Percentiles rank a stretch among this genome's conserved stretches.
Conservation (phyloP, 2,888 invertebrate species). For the Agrochola lota region DNA sequence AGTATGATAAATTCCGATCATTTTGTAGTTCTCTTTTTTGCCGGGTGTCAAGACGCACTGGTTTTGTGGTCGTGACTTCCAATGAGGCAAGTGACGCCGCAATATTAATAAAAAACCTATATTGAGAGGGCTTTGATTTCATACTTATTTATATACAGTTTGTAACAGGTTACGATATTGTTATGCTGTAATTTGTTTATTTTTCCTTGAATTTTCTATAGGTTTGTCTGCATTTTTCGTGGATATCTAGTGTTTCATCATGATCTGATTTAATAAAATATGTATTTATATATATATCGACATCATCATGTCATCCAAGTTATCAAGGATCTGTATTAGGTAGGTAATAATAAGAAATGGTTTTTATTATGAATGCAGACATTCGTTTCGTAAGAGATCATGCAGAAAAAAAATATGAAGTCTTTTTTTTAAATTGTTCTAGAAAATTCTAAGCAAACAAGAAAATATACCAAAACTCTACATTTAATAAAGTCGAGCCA, state of each 20-base stretch:
- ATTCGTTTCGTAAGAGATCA: background rate
- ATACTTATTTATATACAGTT: constrained; percentile 41
- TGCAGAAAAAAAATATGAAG: background rate
- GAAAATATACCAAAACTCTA: background rate
- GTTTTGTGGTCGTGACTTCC: constrained; percentile 41
- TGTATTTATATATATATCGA: background rate
- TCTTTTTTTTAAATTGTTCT: rapidly evolving
- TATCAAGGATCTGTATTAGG: background rate
- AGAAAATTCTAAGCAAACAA: background rate
- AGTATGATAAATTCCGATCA: background rate
- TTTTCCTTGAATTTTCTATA: background rate
- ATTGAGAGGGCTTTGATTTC: constrained; percentile 43
- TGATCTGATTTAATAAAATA: background rate
- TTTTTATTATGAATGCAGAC: background rate
- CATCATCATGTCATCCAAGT: too few species aligned
- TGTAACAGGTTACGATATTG: constrained; percentile 31
- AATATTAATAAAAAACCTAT: constrained; percentile 27
- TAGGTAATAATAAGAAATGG: background rate
- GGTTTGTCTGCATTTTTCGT: background rate
- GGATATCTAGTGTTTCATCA: background rate
- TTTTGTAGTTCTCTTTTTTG: background rate
- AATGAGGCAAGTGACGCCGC: constrained; percentile 32
- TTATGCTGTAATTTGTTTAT: constrained; percentile 13
- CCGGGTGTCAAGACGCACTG: constrained; percentile 14
- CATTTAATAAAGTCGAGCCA: background rate